Base-by-base conservation (phyloP, 2,797 vertebrate species). In the Podarcis lilfordi region DNA sequence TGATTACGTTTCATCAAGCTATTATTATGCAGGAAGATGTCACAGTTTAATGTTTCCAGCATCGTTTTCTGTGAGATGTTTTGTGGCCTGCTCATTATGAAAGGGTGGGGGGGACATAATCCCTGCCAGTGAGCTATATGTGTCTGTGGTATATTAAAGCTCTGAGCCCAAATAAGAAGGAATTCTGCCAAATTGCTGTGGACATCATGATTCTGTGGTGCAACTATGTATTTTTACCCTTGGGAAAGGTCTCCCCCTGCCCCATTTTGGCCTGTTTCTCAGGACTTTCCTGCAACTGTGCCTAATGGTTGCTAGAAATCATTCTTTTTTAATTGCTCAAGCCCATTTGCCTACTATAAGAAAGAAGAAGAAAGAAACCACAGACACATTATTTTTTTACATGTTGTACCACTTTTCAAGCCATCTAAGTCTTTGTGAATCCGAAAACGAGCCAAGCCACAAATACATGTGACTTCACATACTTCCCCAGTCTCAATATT, bases 171-270 rank as follows among this genome's bases (percentile, higher is more conserved):
- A 72, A 11, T 76, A 59, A 32, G 74, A 80, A 43, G 32, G 59
- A 91, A 89, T 55, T 91, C n/a, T 89, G 68, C 7, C 80, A 87
- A 77, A 91, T 4, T 83, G 50, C 80, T 89, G 43, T 29, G 89
- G 86, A 32, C 19, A n/a, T 85, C 69, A n/a, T 82, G 85, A 91
- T 0, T 82, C 6, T 88, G 55, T 0, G 0, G 8, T 32, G 86
- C 4, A 19, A 89, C 71, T 64, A 55, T 55, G 50, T 55, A 55
- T 55, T 55, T 55, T 40, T 72, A 69, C 29, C 43, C 7, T 21
- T 40, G 82, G 82, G 17, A 25, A 72, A 50, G 2, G 17, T 21
- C 21, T 1, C 15, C 7, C 50, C 50, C 13, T 55, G 50, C 11
- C n/a, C 29, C 29, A 21, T 27, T 80, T 35, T 80, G 55, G 17